Evolutionary conservation across 2,888 invertebrate genomes (phyloP).

Genomic region (Alloplasta piceator): DNA sequence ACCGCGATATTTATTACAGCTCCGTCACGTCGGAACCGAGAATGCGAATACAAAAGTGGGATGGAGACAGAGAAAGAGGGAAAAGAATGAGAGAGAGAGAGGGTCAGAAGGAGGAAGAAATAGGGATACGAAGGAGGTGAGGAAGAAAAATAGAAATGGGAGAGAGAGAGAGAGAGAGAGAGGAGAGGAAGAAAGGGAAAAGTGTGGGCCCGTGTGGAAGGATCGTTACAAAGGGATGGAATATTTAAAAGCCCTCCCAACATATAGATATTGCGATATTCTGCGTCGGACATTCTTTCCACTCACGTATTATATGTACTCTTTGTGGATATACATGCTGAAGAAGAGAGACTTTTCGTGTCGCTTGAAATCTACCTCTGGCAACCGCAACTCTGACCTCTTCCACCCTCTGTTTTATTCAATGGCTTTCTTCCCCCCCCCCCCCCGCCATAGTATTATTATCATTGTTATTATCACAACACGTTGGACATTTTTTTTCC

Average conservation of each 20-base stretch:
- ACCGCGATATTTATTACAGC: constrained; percentile 50
- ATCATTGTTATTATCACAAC: neutral
- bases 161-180: constrained; percentile 28
- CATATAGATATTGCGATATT: constrained; percentile 31
- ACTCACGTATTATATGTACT: constrained; percentile 26
- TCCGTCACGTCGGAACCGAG: constrained; percentile 37
- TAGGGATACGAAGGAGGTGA: constrained; percentile 7
- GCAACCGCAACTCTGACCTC: constrained; percentile 29
- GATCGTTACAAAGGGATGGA: constrained; percentile 42
- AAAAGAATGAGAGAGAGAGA: constrained; percentile 45
- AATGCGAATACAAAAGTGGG: constrained; percentile 4
- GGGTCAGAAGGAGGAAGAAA: constrained; percentile 56
- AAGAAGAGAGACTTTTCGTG: constrained; percentile 32
- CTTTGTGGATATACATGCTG: constrained; percentile 27
- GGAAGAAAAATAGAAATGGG: constrained; percentile 34
- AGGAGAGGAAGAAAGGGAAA: constrained; percentile 41
- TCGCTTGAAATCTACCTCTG: constrained; percentile 39
- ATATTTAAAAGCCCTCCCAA: constrained; percentile 50
- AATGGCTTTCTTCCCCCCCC: neutral
- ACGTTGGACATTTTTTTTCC: neutral
- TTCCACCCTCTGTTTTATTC: constrained; percentile 15
- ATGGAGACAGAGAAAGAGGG: constrained; percentile 32
- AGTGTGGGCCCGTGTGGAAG: constrained; percentile 45
- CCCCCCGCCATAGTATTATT: too few species aligned
- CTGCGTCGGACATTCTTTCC: constrained; percentile 20